Percentiles rank a stretch among this genome's conserved stretches.
Evolutionary conservation across 1,140 invertebrate genomes (phyloP).

Genomic region (Eupristina koningsbergeri): DNA sequence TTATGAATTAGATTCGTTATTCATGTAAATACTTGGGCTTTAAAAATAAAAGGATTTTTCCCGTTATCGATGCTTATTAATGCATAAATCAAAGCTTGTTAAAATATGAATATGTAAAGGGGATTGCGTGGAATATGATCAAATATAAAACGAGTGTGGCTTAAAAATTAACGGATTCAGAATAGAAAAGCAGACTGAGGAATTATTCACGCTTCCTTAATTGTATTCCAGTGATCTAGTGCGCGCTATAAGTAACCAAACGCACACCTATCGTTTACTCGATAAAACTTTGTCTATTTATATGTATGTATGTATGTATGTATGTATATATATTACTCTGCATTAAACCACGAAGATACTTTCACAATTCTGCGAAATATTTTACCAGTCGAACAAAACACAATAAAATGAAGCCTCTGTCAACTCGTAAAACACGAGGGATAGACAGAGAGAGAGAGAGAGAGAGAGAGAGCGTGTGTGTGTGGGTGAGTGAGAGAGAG

Average conservation of each 20-base stretch:
- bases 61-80: neutral
- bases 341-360: neutral
- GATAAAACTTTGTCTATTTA: neutral
- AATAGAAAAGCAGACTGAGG: neutral
- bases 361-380: neutral
- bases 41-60: neutral
- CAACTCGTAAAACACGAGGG: too few species aligned
- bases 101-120: neutral
- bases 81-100: neutral
- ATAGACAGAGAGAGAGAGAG: too few species aligned
- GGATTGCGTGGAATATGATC: neutral
- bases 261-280: neutral
- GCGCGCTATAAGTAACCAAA: neutral
- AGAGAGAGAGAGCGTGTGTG: too few species aligned
- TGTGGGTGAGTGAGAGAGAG: too few species aligned
- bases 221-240: neutral
- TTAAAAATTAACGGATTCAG: constrained; percentile 18
- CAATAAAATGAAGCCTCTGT: too few species aligned
- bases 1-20: neutral
- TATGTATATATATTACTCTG: too few species aligned
- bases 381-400: too few species aligned
- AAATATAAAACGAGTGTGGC: neutral
- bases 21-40: neutral
- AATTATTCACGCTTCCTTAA: constrained; percentile 43
- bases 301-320: too few species aligned